phyloP scores from a whole-genome alignment of 2,888 invertebrate species.

The Apoda limacodes region DNA sequence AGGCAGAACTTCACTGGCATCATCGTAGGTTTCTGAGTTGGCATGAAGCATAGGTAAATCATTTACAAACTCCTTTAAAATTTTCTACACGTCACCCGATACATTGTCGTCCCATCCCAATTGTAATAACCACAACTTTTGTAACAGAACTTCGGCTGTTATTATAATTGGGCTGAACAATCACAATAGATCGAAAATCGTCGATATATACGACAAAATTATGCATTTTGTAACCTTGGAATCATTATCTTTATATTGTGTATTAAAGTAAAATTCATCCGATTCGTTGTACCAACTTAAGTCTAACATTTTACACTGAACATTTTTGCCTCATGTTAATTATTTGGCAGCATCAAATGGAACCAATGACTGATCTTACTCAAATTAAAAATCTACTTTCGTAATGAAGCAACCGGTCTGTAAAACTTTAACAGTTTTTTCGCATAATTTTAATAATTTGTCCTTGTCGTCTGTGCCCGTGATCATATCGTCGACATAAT shows the following conservation, averaged over 20 bases:
- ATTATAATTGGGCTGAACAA: conserved; percentile 18
- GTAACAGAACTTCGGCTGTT: conserved; percentile 17
- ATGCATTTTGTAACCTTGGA: too few relatives aligned
- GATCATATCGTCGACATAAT: too few relatives aligned
- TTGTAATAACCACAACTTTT: conserved; percentile 19
- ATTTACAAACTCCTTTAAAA: conserved; percentile 10
- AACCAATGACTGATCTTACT: background rate
- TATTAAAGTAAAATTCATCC: conserved; percentile 4
- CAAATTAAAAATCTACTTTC: conserved; percentile 6
- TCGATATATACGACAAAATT: conserved; percentile 12
- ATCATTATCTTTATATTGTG: too few relatives aligned
- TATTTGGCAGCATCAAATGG: background rate
- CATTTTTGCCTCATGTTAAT: conserved; percentile 2
- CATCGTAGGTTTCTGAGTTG: too few relatives aligned
- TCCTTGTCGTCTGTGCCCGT: too few relatives aligned
- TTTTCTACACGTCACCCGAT: conserved; percentile 9
- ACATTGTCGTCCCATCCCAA: conserved; percentile 20
- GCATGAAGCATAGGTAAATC: conserved; percentile 2
- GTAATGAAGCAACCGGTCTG: background rate
- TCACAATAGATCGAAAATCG: conserved; percentile 21
- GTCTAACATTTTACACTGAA: conserved; percentile 4
- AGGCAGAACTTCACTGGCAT: too few relatives aligned
- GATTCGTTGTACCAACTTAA: conserved; percentile 4
- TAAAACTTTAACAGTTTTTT: too few relatives aligned
- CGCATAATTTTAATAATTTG: too few relatives aligned